Evolutionary conservation across 2,888 invertebrate species (phyloP).

Genomic region (Plagodis pulveraria): DNA sequence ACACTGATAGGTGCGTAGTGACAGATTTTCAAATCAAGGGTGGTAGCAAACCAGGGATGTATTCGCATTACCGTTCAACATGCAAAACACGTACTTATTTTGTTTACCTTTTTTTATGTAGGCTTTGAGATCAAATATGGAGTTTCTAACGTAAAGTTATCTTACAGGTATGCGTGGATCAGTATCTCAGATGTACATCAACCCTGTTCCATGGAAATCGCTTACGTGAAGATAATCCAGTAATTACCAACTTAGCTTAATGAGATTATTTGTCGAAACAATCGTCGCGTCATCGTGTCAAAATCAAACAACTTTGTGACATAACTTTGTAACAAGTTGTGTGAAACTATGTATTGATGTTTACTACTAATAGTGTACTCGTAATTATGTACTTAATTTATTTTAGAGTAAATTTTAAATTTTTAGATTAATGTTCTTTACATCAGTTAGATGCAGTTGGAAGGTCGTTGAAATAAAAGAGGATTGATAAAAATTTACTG

Average conservation of each 20-base stretch:
- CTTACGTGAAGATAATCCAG: slow-evolving; percentile 51
- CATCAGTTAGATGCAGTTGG: slow-evolving; percentile 37
- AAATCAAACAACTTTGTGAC: slow-evolving; percentile 33
- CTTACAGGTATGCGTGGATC: slow-evolving; percentile 86
- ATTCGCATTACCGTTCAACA: too few relatives aligned
- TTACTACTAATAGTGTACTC: slow-evolving; percentile 34
- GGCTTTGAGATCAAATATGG: too few relatives aligned
- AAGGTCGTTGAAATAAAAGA: slow-evolving; percentile 57
- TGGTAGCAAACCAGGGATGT: too few relatives aligned
- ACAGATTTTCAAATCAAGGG: too few relatives aligned
- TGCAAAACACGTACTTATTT: too few relatives aligned
- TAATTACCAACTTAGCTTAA: too few relatives aligned
- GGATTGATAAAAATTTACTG: slow-evolving; percentile 32
- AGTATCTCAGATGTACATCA: slow-evolving; percentile 86
- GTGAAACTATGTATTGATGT: slow-evolving; percentile 20
- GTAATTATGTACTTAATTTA: slow-evolving; percentile 44
- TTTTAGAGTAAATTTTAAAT: slow-evolving; percentile 65
- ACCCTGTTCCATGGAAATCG: slow-evolving; percentile 87
- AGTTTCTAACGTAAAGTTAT: too few relatives aligned
- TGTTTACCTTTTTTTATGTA: too few relatives aligned
- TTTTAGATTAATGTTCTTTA: slow-evolving; percentile 57
- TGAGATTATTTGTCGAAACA: too few relatives aligned
- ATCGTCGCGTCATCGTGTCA: slow-evolving; percentile 19
- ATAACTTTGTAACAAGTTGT: background rate
- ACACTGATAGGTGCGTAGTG: too few relatives aligned